Evolutionary conservation across 2,888 invertebrate species (phyloP), one percentile per base, ranked within the genome.

Genomic region (Griposia aprilina): DNA sequence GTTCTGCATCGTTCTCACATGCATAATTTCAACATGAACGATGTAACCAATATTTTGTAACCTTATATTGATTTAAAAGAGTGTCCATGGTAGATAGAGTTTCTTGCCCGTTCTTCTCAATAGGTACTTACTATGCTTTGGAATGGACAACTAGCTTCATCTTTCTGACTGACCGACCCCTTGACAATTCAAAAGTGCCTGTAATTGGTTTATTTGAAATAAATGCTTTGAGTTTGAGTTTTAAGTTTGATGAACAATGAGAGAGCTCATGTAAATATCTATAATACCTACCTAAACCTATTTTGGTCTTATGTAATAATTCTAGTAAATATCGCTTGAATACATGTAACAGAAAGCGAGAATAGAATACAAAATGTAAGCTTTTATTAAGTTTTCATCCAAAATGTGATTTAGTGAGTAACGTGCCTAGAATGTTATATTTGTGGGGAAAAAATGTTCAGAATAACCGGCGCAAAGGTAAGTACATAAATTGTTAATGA

Each of bases 381-480:
- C 50, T 86, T 72, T 82, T 86, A 84, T 85, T 77, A 79, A 83
- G 79, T 88, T 89, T 86, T 83, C 81, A 89, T 89, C 82, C 78
- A 84, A 88, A 87, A 88, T 84, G 78, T 82, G 86, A 85, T 89
- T 88, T 83, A 83, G 82, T 81, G 60, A 73, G 75, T 74, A 70
- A 81, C 60, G 50, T 80, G 86, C 65, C 57, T 59, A 36, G 78
- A 83, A 82, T 82, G 30, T 74, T 80, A 50, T 45, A 74, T 75
- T 68, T 75, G 62, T 60, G 23, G 55, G 6, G 30, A 74, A 81
- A 81, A 72, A 62, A 48, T 76, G 63, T 73, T 62, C 60, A 48
- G 36, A 26, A 36, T 63, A 57, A 75, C 26, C 4, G 17, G 66
- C 17, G 50, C 45, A 50, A 30, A 81, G 30, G 57, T 81, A 55